Conservation (phyloP, 2,113 vertebrate species). For the Dicaeum eximium region DNA sequence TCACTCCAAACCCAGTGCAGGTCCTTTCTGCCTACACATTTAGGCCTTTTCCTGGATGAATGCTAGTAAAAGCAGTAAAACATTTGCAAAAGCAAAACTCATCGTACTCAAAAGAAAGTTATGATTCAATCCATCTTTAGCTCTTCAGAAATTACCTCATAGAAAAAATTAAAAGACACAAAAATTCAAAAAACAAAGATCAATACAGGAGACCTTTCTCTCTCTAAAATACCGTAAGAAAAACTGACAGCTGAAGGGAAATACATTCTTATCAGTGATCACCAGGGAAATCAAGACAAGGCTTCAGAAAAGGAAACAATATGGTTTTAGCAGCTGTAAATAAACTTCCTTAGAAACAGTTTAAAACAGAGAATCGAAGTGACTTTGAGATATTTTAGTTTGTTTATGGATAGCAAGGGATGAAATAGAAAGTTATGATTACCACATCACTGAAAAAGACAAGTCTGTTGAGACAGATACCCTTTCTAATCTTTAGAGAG, state of each 20-base stretch:
- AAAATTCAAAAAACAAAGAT: not conserved
- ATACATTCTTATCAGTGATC: not conserved
- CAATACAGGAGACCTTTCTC: not conserved
- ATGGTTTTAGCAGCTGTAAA: not conserved
- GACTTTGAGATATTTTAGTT: not conserved
- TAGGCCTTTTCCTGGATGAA: not conserved
- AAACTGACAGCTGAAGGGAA: not conserved
- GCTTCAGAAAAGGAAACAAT: not conserved
- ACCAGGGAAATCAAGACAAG: not conserved
- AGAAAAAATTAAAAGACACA: not conserved
- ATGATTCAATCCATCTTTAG: not conserved
- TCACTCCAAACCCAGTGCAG: not conserved
- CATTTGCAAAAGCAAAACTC: not conserved
- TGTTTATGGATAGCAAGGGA: not conserved
- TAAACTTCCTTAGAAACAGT: not conserved
- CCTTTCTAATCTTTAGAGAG: not conserved
- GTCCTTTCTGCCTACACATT: not conserved
- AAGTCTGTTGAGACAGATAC: not conserved
- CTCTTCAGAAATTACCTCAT: not conserved
- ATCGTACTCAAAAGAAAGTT: not conserved
- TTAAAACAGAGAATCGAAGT: not conserved
- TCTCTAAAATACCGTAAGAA: not conserved
- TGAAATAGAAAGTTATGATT: not conserved
- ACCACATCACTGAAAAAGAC: not conserved
- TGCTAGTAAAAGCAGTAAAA: not conserved